Conservation (phyloP, 37 sponge, comb jelly and placozoan species). For the Bolinopsis microptera region DNA sequence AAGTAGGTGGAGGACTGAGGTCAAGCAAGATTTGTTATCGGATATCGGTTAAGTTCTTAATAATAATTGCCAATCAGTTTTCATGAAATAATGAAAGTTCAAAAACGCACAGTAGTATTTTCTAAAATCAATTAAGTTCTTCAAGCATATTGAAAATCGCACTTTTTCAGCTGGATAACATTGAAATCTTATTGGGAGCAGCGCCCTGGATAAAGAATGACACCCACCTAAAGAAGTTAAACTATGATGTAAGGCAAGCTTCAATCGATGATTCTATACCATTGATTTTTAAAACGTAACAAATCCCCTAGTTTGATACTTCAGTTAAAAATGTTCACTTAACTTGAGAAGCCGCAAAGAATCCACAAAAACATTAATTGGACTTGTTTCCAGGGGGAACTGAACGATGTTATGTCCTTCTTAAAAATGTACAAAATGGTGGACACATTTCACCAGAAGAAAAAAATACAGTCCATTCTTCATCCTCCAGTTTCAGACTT, state of each 20-base stretch:
- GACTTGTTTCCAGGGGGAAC: not conserved
- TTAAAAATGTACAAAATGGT: not conserved
- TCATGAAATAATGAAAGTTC: too few relatives aligned
- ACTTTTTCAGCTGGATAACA: not conserved
- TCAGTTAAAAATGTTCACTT: not conserved
- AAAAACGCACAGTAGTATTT: too few relatives aligned
- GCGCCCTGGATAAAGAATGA: not conserved
- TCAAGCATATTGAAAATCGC: too few relatives aligned
- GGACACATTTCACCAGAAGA: not conserved
- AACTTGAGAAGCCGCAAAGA: not conserved
- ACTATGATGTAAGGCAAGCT: not conserved
- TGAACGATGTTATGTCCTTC: not conserved
- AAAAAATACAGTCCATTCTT: not conserved
- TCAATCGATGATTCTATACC: not conserved
- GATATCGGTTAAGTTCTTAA: too few relatives aligned
- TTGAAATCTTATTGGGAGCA: not conserved
- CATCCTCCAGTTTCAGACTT: not conserved
- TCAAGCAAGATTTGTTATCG: too few relatives aligned
- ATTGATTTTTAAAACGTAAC: too few relatives aligned
- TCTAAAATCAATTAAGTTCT: too few relatives aligned
- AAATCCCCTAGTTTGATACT: too few relatives aligned
- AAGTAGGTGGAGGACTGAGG: too few relatives aligned
- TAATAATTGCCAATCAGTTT: too few relatives aligned
- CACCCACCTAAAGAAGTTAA: not conserved
- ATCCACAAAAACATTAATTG: not conserved